phyloP scores from a whole-genome alignment of 2,888 invertebrate genomes.

The Petrophora chlorosata region DNA sequence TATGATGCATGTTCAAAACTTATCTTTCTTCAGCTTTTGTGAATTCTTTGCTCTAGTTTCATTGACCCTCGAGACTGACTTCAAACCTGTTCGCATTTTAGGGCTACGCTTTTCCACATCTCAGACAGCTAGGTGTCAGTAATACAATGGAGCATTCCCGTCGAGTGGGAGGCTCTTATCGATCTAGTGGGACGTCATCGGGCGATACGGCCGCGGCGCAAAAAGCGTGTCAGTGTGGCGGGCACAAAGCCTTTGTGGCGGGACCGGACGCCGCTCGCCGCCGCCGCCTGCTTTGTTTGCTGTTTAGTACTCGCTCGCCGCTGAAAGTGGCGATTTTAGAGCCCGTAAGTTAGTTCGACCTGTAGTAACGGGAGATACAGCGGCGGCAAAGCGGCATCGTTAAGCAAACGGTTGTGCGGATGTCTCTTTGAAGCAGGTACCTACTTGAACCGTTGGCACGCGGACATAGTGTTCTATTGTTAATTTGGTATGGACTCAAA shows the following conservation, averaged over 20 bases:
- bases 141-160: slow-evolving; percentile 79
- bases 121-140: slow-evolving; percentile 78
- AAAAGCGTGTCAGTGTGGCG: slow-evolving; percentile 78
- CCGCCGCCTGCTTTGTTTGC: slow-evolving; percentile 74
- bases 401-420: slow-evolving; percentile 12
- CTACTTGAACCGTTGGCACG: background rate
- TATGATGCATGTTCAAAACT: too few relatives aligned
- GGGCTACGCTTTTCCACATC: slow-evolving; percentile 78
- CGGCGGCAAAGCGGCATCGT: slow-evolving; percentile 16
- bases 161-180: slow-evolving; percentile 81
- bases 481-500: too few relatives aligned
- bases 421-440: background rate
- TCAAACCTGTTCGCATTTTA: slow-evolving; percentile 56
- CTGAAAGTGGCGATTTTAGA: slow-evolving; percentile 77
- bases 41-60: slow-evolving; percentile 10
- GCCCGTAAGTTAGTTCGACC: slow-evolving; percentile 54
- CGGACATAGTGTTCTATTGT: background rate
- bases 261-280: slow-evolving; percentile 77
- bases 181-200: slow-evolving; percentile 82
- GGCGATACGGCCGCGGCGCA: slow-evolving; percentile 79
- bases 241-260: slow-evolving; percentile 78
- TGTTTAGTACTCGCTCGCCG: slow-evolving; percentile 71
- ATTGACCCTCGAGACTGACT: slow-evolving; percentile 28
- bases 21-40: too few relatives aligned
- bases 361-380: slow-evolving; percentile 42